A percentile compares a stretch with the other conserved stretches of the same genome.
Evolutionary conservation across 2,113 vertebrate species (phyloP).

Genomic region (Toxotes jaculatrix): DNA sequence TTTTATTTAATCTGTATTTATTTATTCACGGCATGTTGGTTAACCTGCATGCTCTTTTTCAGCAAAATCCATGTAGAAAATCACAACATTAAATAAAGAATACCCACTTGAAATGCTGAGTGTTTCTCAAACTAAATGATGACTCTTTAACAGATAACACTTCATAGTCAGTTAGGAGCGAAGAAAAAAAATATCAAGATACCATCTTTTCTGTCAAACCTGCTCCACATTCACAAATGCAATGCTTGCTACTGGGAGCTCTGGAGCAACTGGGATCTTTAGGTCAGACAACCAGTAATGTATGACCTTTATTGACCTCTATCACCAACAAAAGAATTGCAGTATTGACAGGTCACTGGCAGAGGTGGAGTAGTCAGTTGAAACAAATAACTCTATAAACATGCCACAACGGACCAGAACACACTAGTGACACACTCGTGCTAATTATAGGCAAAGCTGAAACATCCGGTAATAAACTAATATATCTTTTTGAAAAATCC

Average conservation of each 20-base stretch:
- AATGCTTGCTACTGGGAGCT: background rate
- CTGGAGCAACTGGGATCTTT: background rate
- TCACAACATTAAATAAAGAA: background rate
- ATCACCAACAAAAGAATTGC: background rate
- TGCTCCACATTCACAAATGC: background rate
- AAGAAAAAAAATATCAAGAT: no score
- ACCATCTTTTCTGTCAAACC: background rate
- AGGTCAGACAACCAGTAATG: background rate
- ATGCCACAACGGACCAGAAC: no score
- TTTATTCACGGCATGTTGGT: background rate
- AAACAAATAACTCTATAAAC: background rate
- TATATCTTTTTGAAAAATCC: slow-evolving; percentile 1
- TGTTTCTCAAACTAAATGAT: background rate
- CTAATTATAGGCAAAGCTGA: background rate
- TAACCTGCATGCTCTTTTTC: background rate
- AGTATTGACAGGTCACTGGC: background rate
- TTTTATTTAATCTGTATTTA: background rate
- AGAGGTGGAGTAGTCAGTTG: no score
- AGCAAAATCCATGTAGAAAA: background rate
- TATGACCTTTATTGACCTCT: background rate
- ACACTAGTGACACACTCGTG: background rate
- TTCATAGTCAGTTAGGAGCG: background rate
- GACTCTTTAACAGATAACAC: background rate
- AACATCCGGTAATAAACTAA: background rate
- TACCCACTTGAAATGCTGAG: background rate